Evolutionary conservation across 2,113 vertebrate genomes (phyloP).

Genomic region (Eleginops maclovinus): DNA sequence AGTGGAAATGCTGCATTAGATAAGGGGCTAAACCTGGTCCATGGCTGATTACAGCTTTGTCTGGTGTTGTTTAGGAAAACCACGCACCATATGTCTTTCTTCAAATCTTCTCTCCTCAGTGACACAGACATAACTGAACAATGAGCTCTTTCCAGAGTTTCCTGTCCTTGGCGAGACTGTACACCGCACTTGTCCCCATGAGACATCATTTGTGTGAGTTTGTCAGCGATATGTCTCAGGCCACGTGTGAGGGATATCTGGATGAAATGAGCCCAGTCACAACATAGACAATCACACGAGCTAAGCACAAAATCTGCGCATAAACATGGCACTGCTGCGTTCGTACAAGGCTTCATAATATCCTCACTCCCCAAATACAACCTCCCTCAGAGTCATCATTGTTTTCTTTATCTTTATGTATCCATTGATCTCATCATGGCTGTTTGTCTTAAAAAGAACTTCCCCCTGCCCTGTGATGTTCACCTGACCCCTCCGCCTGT

Average conservation of each 20-base stretch:
- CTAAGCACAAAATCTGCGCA: background rate
- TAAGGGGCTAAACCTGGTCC: background rate
- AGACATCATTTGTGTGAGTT: constrained; percentile 28
- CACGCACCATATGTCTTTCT: constrained; percentile 15
- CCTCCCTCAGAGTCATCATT: background rate
- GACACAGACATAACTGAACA: constrained; percentile 35
- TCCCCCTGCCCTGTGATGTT: background rate
- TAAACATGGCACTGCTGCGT: background rate
- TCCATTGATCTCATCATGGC: background rate
- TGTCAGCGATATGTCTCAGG: constrained; percentile 14
- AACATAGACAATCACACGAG: constrained; percentile 33
- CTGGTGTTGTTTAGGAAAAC: constrained; percentile 29
- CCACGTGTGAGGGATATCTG: constrained; percentile 23
- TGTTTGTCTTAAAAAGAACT: background rate
- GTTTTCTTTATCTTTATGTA: constrained; percentile 8
- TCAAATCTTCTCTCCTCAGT: constrained; percentile 20
- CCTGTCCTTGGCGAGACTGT: constrained; percentile 9
- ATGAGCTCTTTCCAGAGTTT: constrained; percentile 34
- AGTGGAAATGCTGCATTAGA: no score
- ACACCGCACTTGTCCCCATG: constrained; percentile 11
- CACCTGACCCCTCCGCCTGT: background rate
- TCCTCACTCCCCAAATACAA: background rate
- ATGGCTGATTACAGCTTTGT: constrained; percentile 23
- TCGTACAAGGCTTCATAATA: background rate
- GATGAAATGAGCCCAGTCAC: constrained; percentile 15